Evolutionary conservation across 2,113 vertebrate species (phyloP), one percentile per base, ranked within the genome.

Genomic region (Prochilodus magdalenae): DNA sequence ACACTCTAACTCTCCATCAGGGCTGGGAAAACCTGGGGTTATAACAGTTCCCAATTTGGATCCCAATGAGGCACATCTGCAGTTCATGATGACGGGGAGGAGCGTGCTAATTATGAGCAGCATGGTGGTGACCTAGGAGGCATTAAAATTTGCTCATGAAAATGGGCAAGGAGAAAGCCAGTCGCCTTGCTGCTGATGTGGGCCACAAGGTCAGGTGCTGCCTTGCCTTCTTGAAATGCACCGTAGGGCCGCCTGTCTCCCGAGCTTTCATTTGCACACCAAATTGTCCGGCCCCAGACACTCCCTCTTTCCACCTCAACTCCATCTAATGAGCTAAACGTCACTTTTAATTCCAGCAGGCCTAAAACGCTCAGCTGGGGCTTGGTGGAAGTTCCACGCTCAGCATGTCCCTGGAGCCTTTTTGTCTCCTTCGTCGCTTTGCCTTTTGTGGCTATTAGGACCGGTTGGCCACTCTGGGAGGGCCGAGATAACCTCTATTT

Each of bases 401-500:
- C 86, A 85, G 79, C 70, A 87, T 84, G 86, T 76, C 84, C 83
- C 77, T 78, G 57, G 75, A 88, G 86, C 80, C 87, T 73, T 67
- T 65, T 36, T 24, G 22, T 63, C 79, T 70, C 65, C 69, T n/a
- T 85, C 77, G 81, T 77, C 5, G 27, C 57, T 84, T 18, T 22
- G 71, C 29, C 30, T 72, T 53, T 44, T 4, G 36, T 27, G 24
- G 8, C 55, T 80, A 60, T 79, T 60, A 79, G 69, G 82, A 83
- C 83, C 81, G 73, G 69, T 51, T 36, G 67, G 77, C 76, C 55
- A 70, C 81, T 33, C 71, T 49, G 75, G 79, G 80, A 86, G 75
- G 71, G 77, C 26, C 62, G 73, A n/a, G 67, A 67, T 90, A 80
- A 88, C 89, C 91, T 89, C 89, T 83, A 86, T 92, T 93, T 93